phyloP scores from a whole-genome alignment of 2,113 vertebrate species.

The Phalacrocorax carbo region DNA sequence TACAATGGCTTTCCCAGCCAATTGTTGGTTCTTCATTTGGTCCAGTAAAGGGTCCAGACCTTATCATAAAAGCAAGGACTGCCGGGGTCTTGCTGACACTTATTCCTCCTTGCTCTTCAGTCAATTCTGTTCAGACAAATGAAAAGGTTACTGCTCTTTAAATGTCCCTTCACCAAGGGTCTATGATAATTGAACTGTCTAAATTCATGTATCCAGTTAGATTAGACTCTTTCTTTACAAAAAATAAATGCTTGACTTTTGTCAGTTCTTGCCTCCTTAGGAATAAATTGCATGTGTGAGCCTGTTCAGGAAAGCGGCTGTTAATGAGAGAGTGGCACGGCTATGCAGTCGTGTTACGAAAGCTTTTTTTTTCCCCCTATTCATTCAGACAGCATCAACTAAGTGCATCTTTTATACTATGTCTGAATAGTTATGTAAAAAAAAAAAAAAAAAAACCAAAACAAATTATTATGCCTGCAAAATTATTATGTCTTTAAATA shows the following conservation, averaged over 20 bases:
- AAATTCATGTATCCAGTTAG: conserved; percentile 24
- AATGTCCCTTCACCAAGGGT: not conserved
- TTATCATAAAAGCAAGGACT: not conserved
- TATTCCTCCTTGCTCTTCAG: not conserved
- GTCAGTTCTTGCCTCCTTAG: not conserved
- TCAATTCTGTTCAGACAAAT: conserved; percentile 8
- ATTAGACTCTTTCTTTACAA: conserved; percentile 8
- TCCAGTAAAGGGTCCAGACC: not conserved
- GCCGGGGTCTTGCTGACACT: not conserved
- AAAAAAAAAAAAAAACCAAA: not conserved
- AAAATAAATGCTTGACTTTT: conserved; percentile 17
- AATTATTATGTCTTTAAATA: not conserved
- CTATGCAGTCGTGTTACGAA: not conserved
- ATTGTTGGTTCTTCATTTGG: not conserved
- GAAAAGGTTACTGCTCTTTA: conserved; percentile 20
- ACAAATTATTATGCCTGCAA: not conserved
- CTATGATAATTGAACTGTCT: conserved; percentile 39
- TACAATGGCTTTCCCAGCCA: not conserved
- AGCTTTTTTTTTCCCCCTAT: not conserved
- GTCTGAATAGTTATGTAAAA: not conserved
- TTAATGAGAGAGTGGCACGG: not conserved
- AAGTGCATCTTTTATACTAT: not conserved
- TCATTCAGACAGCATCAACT: not conserved
- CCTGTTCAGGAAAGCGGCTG: not conserved
- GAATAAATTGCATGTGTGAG: not conserved